phyloP scores from a whole-genome alignment of 2,888 invertebrate genomes.

The Drosophila macrothrix region DNA sequence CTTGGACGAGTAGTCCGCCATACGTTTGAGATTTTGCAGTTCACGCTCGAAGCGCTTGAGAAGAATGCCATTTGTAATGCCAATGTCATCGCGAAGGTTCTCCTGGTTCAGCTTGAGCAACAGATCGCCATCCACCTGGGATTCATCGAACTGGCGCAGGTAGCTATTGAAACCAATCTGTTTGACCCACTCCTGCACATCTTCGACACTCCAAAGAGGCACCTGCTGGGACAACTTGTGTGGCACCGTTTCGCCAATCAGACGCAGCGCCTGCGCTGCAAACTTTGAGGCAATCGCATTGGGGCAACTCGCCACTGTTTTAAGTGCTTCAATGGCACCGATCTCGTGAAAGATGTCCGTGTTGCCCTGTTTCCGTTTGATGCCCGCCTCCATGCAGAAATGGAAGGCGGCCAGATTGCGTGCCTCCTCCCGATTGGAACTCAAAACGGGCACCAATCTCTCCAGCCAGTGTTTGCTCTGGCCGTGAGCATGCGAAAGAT shows the following conservation, averaged over 20 bases:
- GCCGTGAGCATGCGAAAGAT: conserved; percentile 96
- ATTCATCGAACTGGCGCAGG: conserved; percentile 93
- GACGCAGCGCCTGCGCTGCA: conserved; percentile 95
- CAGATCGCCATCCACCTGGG: conserved; percentile 98
- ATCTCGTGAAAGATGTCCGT: conserved; percentile 97
- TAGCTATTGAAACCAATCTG: conserved; percentile 97
- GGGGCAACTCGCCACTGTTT: conserved; percentile 98
- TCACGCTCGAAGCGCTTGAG: conserved; percentile 96
- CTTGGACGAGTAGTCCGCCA: conserved; percentile 98
- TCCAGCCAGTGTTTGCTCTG: conserved; percentile 98
- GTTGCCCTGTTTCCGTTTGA: conserved; percentile 96
- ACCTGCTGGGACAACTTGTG: conserved; percentile 99
- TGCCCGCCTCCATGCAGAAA: conserved; percentile 99
- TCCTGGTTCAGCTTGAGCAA: conserved; percentile 96
- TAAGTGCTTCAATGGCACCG: conserved; percentile 97
- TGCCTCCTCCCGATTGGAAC: conserved; percentile 97
- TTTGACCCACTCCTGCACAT: conserved; percentile 99
- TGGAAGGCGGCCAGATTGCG: conserved; percentile 98
- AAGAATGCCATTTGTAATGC: conserved; percentile 96
- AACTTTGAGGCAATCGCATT: conserved; percentile 99
- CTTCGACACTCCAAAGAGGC: conserved; percentile 98
- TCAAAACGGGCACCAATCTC: conserved; percentile 96
- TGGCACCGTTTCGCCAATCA: conserved; percentile 98
- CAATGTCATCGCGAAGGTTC: conserved; percentile 96
- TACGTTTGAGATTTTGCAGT: conserved; percentile 95